Conservation (phyloP, 2,113 vertebrate genomes). For the Nerophis ophidion region DNA sequence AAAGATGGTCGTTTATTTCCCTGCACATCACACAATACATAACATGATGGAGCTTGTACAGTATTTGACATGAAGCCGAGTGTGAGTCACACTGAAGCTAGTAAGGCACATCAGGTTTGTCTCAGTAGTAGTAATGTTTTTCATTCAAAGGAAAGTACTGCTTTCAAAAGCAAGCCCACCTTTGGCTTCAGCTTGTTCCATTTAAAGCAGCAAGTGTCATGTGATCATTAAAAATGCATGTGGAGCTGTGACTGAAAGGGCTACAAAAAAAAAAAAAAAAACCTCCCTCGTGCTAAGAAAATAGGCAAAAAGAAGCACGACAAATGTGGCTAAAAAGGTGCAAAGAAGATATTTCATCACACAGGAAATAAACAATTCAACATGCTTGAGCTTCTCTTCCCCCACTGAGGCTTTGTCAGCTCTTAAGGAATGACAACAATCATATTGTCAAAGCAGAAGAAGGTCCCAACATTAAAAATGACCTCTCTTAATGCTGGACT, state of each 20-base stretch:
- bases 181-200: slow-evolving; percentile 10
- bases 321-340: slow-evolving; percentile 11
- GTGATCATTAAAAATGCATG: no score
- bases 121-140: neutral
- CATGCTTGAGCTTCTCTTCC: no score
- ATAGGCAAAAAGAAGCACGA: slow-evolving; percentile 2
- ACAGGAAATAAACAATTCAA: neutral
- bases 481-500: no score
- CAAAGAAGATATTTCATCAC: slow-evolving; percentile 15
- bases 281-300: neutral
- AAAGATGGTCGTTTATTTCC: neutral
- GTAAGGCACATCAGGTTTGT: slow-evolving; percentile 39
- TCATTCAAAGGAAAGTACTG: no score
- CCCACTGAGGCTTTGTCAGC: no score
- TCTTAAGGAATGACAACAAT: no score
- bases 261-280: no score
- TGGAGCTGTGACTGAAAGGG: no score
- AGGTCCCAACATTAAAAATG: no score
- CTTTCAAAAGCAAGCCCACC: neutral
- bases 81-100: slow-evolving; percentile 2
- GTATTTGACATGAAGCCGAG: slow-evolving; percentile 1
- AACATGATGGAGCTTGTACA: slow-evolving; percentile 14
- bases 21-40: neutral
- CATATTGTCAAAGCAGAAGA: no score
- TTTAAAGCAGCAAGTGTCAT: slow-evolving; percentile 16